Evolutionary conservation across 2,113 vertebrate genomes (phyloP), one percentile per base, ranked within the genome.

Genomic region (Bos indicus): DNA sequence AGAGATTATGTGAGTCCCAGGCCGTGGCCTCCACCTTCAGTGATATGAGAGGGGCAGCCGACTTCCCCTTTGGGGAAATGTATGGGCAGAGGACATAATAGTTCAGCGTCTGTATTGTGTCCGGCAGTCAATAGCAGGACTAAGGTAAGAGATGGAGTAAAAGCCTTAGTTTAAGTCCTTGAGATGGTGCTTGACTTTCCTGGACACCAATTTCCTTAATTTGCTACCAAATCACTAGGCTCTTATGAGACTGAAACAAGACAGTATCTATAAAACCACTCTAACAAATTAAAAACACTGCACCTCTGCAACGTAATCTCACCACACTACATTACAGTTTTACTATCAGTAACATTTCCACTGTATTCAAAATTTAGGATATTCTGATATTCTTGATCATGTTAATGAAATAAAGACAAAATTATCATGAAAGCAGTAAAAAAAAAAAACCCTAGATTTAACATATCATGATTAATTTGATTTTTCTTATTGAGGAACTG

Each of bases 351-450:
- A 77, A 62, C 19, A 40, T 64, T 96, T 54, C n/a, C 91, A 52
- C 23, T 33, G 0, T 33, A 62, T 36, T 84, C 3, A 62, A 51
- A 86, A 59, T 54, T 92, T 92, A 87, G 23, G 43, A n/a, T 80
- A n/a, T 40, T 5, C 15, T 80, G 8, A 84, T 90, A 87, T 91
- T 88, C 21, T 88, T 17, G 40, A 30, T 40, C 30, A 10, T 84
- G 30, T 91, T 80, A 95, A 82, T 88, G 21, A 88, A 52, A 46
- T 84, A 74, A 91, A 48, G 19, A 80, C 5, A 51, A 80, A 87
- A 60, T 78, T 46, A 90, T 62, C 9, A 4, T 81, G 67, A 71
- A 91, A 62, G 52, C 46, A 60, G 36, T 88, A 89, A 88, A 88
- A 48, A 80, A 19, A 5, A 25, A 25, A 40, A 74, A 21, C 2